Evolutionary conservation across 2,113 vertebrate species (phyloP).

Genomic region (Xiphophorus maculatus): DNA sequence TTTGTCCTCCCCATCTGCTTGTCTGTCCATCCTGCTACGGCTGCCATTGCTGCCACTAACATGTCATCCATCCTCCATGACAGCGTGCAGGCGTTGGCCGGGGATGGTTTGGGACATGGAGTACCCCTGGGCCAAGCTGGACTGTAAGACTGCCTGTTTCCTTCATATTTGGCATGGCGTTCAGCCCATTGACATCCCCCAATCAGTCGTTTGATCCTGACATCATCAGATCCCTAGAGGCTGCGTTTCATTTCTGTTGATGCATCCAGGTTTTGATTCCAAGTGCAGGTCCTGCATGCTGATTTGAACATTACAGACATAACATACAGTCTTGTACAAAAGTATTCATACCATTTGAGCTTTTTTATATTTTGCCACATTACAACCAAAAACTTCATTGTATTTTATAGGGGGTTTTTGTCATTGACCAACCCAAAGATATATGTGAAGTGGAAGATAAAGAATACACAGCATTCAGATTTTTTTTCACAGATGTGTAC

Average conservation of each 20-base stretch:
- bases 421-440: not conserved
- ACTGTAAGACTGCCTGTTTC: constrained; percentile 74
- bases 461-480: too few species aligned
- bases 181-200: constrained; percentile 46
- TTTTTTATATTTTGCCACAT: not conserved
- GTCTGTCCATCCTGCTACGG: constrained; percentile 51
- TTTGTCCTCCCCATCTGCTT: constrained; percentile 23
- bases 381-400: not conserved
- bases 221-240: constrained; percentile 17
- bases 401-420: not conserved
- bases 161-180: constrained; percentile 64
- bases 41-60: constrained; percentile 77
- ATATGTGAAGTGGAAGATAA: not conserved
- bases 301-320: not conserved
- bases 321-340: not conserved
- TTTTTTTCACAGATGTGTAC: too few species aligned
- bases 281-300: constrained; percentile 32
- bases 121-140: constrained; percentile 74
- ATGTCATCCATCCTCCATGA: constrained; percentile 79
- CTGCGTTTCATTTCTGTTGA: constrained; percentile 31
- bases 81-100: constrained; percentile 76
- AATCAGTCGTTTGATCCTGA: constrained; percentile 27
- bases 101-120: constrained; percentile 77
- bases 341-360: not conserved
- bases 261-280: constrained; percentile 2